Evolutionary conservation across 2,113 vertebrate species (phyloP).

Genomic region (Percina caprodes): DNA sequence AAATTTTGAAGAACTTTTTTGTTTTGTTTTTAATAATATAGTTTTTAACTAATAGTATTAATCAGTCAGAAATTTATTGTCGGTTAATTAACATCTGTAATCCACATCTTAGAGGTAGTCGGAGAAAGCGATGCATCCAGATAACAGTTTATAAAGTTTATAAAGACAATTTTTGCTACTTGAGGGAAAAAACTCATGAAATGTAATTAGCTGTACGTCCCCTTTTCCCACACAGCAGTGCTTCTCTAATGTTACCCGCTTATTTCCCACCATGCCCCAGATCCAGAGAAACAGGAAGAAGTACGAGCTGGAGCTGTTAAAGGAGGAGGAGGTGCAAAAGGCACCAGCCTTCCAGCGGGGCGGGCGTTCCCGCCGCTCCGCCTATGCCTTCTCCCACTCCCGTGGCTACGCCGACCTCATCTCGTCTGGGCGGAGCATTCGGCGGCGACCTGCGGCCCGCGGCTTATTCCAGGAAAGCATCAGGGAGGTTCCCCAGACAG

Average conservation of each 20-base stretch:
- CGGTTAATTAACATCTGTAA: too few relatives aligned
- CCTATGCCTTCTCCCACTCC: constrained; percentile 97
- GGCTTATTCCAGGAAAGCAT: constrained; percentile 72
- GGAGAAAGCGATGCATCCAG: too few relatives aligned
- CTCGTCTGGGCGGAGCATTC: constrained; percentile 91
- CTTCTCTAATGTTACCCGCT: background rate
- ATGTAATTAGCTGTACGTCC: background rate
- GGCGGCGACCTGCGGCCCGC: constrained; percentile 79
- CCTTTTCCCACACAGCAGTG: background rate
- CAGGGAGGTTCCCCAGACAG: constrained; percentile 66
- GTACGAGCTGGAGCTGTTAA: constrained; percentile 80
- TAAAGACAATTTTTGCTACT: too few relatives aligned
- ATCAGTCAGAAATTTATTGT: too few relatives aligned
- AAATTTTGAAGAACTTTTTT: too few relatives aligned
- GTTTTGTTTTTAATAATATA: too few relatives aligned
- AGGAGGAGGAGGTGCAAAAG: constrained; percentile 81
- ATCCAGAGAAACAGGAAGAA: constrained; percentile 89
- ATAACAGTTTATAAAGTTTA: too few relatives aligned
- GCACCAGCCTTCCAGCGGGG: constrained; percentile 83
- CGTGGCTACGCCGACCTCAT: constrained; percentile 95
- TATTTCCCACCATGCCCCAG: constrained; percentile 72
- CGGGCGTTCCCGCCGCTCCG: constrained; percentile 85
- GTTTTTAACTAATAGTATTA: too few relatives aligned
- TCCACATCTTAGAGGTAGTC: too few relatives aligned
- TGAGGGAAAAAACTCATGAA: background rate